Conservation (phyloP, 2,113 vertebrate species). For the Lepus americanus region DNA sequence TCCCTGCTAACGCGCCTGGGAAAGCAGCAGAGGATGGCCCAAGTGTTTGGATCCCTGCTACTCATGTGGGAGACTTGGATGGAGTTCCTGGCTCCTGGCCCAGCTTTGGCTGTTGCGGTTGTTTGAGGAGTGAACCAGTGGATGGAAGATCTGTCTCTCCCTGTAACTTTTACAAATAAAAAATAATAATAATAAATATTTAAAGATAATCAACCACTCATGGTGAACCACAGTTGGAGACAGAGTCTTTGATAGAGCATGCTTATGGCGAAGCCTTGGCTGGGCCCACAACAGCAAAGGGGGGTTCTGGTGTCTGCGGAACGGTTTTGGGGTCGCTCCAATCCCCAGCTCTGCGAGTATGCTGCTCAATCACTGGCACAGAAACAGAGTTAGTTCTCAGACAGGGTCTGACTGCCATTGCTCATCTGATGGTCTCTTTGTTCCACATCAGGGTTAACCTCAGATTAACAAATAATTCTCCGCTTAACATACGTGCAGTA, state of each 20-base stretch:
- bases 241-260: background rate
- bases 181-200: no score
- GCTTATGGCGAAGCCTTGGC: background rate
- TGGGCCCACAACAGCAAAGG: background rate
- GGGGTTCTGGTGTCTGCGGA: background rate
- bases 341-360: background rate
- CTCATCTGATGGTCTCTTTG: background rate
- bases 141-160: no score
- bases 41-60: no score
- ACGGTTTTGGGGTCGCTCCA: background rate
- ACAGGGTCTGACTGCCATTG: background rate
- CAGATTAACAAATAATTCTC: constrained; percentile 22
- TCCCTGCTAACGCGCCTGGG: no score
- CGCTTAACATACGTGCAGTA: background rate
- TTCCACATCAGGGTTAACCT: background rate
- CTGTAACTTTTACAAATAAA: no score
- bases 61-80: no score
- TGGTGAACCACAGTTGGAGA: background rate
- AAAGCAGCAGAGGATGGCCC: no score
- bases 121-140: no score
- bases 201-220: background rate
- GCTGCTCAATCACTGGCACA: background rate
- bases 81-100: no score
- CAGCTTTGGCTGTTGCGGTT: no score
- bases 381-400: background rate